Evolutionary conservation across 2,888 invertebrate genomes (phyloP).

Genomic region (Petrophora chlorosata): DNA sequence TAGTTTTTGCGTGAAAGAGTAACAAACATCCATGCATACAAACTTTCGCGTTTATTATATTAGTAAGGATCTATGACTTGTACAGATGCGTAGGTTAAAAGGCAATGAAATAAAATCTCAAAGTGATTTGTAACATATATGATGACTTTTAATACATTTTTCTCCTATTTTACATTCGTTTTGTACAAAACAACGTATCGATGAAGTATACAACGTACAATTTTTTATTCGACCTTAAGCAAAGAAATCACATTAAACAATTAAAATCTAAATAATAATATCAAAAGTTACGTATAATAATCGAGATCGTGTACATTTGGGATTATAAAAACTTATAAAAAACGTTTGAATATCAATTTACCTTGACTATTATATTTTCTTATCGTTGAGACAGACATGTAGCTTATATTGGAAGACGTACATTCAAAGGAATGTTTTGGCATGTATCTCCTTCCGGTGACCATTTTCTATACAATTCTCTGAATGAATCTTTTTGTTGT

Average conservation of each 20-base stretch:
- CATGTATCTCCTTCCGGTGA: constrained; percentile 3
- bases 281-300: constrained; percentile 72
- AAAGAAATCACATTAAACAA: constrained; percentile 54
- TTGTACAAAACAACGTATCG: constrained; percentile 78
- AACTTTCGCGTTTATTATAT: no score
- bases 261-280: constrained; percentile 52
- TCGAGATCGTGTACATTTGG: constrained; percentile 68
- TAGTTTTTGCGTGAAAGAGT: no score
- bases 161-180: constrained; percentile 76
- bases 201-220: constrained; percentile 64
- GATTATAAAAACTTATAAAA: constrained; percentile 30
- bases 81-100: neutral
- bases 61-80: no score
- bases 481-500: no score
- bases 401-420: constrained; percentile 27
- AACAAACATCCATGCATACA: no score
- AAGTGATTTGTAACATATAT: constrained; percentile 76
- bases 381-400: constrained; percentile 15
- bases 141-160: constrained; percentile 81
- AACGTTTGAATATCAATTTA: constrained; percentile 7
- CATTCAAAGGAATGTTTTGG: constrained; percentile 29
- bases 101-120: constrained; percentile 58
- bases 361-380: constrained; percentile 19
- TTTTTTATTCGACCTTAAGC: constrained; percentile 62
- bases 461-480: constrained; percentile 1